Base-by-base conservation (phyloP, 2,797 vertebrate species). In the Babyrousa celebensis region DNA sequence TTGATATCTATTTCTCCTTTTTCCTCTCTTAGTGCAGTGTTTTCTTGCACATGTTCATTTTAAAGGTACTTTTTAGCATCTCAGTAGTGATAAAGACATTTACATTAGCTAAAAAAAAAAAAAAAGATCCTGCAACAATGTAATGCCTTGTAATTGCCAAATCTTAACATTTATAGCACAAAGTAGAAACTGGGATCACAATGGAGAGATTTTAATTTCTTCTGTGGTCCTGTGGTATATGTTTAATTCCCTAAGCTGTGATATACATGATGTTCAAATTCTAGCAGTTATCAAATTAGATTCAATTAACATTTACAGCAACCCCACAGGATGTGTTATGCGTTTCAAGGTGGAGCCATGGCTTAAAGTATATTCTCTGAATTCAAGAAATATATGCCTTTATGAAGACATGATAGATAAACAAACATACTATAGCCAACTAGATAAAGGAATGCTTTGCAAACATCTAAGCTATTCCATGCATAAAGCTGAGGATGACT, bases 221-320 rank as follows among this genome's bases (percentile, higher is more conserved):
- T 78, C 79, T 91, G 29, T 65, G 23, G 4, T 91, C 74, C 83
- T 91, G 17, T 70, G 23, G 5, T 87, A 29, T 80, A 70, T 89
- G 21, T 92, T 89, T 89, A 93, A 85, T 91, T 91, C 88, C 67
- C 27, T 94, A 91, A 18, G 3, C 89, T 14, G 58, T 16, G 95
- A 83, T 97, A 94, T 94, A 68, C 18, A 36, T 94, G n/a, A 87
- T 88, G 62, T 95, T 95, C 58, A 67, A 75, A 94, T 89, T 91
- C 91, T 85, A 62, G 84, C 78, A 85, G 83, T 92, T 94, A 97
- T 92, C 95, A 96, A 85, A 75, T 96, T 90, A 93, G 72, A 93
- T 85, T 95, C 58, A 58, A 84, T 93, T 92, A 96, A 85, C 72
- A 92, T 94, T 91, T 96, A 67, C 52, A 95, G 80, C 63, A 87